phyloP scores from a whole-genome alignment of 1,140 invertebrate species.

The Drosophila seguyi region DNA sequence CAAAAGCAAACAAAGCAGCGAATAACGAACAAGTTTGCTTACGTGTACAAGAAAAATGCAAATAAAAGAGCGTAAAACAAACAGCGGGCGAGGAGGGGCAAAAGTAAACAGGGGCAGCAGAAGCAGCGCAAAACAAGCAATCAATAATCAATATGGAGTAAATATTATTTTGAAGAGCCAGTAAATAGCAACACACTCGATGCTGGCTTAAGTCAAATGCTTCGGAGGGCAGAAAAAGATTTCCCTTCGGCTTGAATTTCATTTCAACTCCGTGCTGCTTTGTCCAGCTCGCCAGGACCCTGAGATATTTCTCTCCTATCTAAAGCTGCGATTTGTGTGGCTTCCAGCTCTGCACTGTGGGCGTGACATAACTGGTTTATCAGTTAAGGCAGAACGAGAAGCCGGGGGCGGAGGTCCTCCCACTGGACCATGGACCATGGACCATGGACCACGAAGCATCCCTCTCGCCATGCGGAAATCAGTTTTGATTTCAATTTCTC shows the following conservation, averaged over 20 bases:
- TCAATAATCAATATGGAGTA: constrained; percentile 54
- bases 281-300: not conserved
- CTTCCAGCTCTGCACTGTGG: constrained; percentile 7
- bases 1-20: constrained; percentile 49
- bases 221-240: constrained; percentile 7
- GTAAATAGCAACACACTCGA: constrained; percentile 18
- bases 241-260: constrained; percentile 28
- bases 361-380: constrained; percentile 50
- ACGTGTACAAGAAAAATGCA: constrained; percentile 38
- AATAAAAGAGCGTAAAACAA: constrained; percentile 43
- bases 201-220: constrained; percentile 27
- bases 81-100: constrained; percentile 21
- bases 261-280: constrained; percentile 17
- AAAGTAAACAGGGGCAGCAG: constrained; percentile 32
- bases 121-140: constrained; percentile 35
- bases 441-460: not conserved
- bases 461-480: constrained; percentile 50
- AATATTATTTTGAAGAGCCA: constrained; percentile 37
- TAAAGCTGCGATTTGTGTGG: constrained; percentile 12
- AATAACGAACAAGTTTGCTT: constrained; percentile 37
- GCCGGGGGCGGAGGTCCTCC: not conserved
- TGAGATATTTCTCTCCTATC: not conserved
- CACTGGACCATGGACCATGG: constrained; percentile 13
- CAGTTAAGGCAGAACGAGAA: not conserved
- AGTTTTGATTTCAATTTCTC: constrained; percentile 54